Evolutionary conservation across 2,797 vertebrate genomes (phyloP), one percentile per base, ranked within the genome.

Genomic region (Bovichtus diacanthus): DNA sequence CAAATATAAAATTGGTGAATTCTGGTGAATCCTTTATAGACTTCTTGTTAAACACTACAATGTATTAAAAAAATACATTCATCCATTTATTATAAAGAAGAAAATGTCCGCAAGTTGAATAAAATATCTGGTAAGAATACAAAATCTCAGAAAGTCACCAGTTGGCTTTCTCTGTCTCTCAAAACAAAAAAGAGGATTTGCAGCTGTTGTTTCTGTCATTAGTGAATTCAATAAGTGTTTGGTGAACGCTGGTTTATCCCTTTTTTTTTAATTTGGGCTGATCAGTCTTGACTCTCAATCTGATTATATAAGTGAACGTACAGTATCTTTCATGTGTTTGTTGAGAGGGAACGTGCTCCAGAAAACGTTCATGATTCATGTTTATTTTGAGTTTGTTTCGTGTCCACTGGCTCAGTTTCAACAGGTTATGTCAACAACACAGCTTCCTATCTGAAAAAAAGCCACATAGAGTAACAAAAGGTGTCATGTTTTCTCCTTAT

Each of bases 201-300:
- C 67, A 69, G 70, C 70, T 75, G 76, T 44, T 74, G 36, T 63
- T 68, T 59, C 18, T 72, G 29, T 79, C 66, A 80, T 77, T 58
- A 76, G 49, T 46, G 43, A 51, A 70, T 43, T 53, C 18, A 46
- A 18, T 19, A 19, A 53, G 29, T 54, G 67, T 74, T 78, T 54
- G 13, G 64, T 51, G 10, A 72, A 23, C 0, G 29, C 15, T 44
- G 63, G 9, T 76, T 80, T 39, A 62, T 82, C 64, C 60, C 4
- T 44, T 25, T 58, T 60, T 9, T 3, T 64, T 70, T 62, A 46
- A 41, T 72, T 63, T 4, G 1, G 25, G 31, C 18, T 36, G 47
- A 70, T 80, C 69, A 38, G 54, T 39, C 21, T 8, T 10, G 49
- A 53, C 55, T 63, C 49, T 51, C 12, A 55, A 60, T 80, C 73